These are phyloP conservation scores for Phrynocephalus vlangalii DNA, from an alignment of 2,797 vertebrate species.

Conservation along the genomic window DNA sequence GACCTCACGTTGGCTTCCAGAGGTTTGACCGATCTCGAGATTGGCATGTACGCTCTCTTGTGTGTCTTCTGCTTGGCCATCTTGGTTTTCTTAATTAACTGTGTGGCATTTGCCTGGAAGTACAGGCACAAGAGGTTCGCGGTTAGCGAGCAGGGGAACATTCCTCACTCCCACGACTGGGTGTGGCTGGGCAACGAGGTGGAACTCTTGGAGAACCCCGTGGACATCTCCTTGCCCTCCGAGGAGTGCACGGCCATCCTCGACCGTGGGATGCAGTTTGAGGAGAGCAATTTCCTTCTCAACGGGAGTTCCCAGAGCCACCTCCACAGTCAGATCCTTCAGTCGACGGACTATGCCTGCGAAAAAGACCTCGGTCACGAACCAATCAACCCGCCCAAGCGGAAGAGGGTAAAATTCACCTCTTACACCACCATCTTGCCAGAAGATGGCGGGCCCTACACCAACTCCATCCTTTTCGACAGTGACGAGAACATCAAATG, in stretches of 20 bases:
- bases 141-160: constrained; percentile 90
- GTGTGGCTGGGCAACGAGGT: constrained; percentile 96
- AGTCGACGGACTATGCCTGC: constrained; percentile 85
- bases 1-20: constrained; percentile 87
- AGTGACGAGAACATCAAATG: constrained; percentile 96
- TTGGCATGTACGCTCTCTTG: constrained; percentile 96
- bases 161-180: constrained; percentile 98
- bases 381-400: constrained; percentile 87
- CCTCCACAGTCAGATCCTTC: constrained; percentile 86
- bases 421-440: constrained; percentile 95
- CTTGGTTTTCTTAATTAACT: constrained; percentile 96
- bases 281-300: constrained; percentile 94
- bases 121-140: constrained; percentile 96
- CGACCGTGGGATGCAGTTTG: constrained; percentile 88
- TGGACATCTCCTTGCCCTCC: constrained; percentile 82
- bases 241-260: constrained; percentile 92
- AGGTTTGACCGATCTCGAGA: constrained; percentile 93
- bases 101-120: constrained; percentile 95
- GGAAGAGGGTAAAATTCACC: constrained; percentile 97
- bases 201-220: constrained; percentile 87
- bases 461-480: constrained; percentile 88
- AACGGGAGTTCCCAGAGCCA: constrained; percentile 86
- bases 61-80: constrained; percentile 97
- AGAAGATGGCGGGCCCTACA: constrained; percentile 88
- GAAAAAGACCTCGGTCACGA: constrained; percentile 87